These are phyloP conservation scores for Galemys pyrenaicus DNA, from an alignment of 2,113 vertebrate species.

Conservation along the genomic window DNA sequence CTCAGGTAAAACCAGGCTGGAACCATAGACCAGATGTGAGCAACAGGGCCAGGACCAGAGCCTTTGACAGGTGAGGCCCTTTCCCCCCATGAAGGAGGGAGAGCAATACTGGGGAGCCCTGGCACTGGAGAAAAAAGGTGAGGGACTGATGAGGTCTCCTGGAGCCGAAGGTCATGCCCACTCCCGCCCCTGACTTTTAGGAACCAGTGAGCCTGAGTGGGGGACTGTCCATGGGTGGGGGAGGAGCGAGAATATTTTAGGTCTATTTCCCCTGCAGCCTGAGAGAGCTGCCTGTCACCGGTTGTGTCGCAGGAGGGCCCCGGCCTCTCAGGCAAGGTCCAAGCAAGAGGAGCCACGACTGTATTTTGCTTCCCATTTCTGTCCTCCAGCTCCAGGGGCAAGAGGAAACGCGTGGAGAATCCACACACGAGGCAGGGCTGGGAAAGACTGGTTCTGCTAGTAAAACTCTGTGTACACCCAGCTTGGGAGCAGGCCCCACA, in stretches of 20 bases:
- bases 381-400: not conserved
- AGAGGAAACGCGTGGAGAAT: constrained; percentile 23
- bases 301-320: not conserved
- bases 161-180: not conserved
- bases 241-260: not conserved
- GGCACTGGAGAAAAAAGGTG: not conserved
- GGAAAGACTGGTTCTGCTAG: not conserved
- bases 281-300: not conserved
- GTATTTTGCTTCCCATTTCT: constrained; percentile 38
- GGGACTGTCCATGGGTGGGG: not conserved
- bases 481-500: not conserved
- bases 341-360: not conserved
- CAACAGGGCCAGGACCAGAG: not conserved
- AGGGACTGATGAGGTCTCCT: not conserved
- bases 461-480: not conserved
- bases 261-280: not conserved
- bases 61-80: not conserved
- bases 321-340: constrained; percentile 27
- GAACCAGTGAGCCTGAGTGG: not conserved
- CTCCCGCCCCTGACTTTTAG: not conserved
- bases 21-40: not conserved
- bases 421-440: not conserved
- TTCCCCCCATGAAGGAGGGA: not conserved
- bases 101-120: not conserved
- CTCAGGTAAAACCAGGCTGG: not conserved